These are phyloP conservation scores for Prorops nasuta DNA, from an alignment of 1,140 invertebrate genomes.

Conservation along the genomic window DNA sequence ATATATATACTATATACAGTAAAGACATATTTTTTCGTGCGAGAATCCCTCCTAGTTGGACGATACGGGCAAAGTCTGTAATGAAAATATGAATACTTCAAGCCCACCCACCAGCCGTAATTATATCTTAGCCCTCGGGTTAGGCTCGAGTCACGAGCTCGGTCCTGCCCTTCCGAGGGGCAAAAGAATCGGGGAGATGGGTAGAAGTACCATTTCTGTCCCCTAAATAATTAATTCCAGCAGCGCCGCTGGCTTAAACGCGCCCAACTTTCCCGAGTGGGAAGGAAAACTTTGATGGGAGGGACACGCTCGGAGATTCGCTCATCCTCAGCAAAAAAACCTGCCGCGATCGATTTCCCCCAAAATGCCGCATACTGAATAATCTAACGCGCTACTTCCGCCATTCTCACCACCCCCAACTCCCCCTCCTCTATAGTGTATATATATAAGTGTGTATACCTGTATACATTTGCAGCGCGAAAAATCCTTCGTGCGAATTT, in stretches of 20 bases:
- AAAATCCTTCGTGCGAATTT: too few species aligned
- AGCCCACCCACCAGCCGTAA: slow-evolving; percentile 50
- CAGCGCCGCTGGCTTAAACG: slow-evolving; percentile 49
- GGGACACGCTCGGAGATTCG: slow-evolving; percentile 30
- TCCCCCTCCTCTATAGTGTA: too few species aligned
- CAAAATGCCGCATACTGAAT: too few species aligned
- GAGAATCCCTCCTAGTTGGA: slow-evolving; percentile 30
- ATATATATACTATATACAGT: too few species aligned
- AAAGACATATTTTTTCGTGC: too few species aligned
- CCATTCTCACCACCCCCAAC: too few species aligned
- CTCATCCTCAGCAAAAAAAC: slow-evolving; percentile 4
- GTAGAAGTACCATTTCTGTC: slow-evolving; percentile 51
- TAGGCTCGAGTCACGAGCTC: slow-evolving; percentile 34
- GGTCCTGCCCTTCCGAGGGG: slow-evolving; percentile 8
- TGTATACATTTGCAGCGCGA: too few species aligned
- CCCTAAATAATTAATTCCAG: slow-evolving; percentile 57
- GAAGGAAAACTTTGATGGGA: slow-evolving; percentile 28
- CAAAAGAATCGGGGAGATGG: slow-evolving; percentile 28
- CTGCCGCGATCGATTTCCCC: slow-evolving; percentile 19
- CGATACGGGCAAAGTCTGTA: slow-evolving; percentile 34
- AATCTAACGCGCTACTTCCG: too few species aligned
- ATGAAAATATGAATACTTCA: slow-evolving; percentile 57
- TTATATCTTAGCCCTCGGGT: slow-evolving; percentile 53
- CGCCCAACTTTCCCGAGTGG: slow-evolving; percentile 14
- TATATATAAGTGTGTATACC: too few species aligned